Base-by-base conservation (phyloP, 2,113 vertebrate species). In the Ctenomys sociabilis region DNA sequence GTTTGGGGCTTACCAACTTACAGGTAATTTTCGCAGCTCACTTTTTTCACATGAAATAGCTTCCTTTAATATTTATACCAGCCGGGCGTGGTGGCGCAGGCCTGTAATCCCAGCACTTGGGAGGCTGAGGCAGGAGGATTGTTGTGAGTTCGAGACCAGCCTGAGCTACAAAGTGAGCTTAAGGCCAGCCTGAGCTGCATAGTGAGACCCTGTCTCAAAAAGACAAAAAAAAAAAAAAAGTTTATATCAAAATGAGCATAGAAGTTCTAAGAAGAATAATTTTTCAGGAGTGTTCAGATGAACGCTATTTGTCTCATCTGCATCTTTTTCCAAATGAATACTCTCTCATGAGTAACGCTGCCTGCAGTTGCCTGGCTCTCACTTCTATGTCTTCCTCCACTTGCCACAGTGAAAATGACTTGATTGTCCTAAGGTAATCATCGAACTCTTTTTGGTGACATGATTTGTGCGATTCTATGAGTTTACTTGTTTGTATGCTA, bases 371-470 rank as follows among this genome's bases (percentile, higher is more conserved):
- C 43, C 52, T 84, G 64, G 24, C 37, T 43, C 82, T 68, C 19
- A 52, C 52, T 84, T 59, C 5, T 7, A 66, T 87, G 93, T 88
- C 91, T 66, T 70, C 11, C 77, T 77, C 80, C 28, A 68, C 78
- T 64, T 80, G 70, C 68, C 85, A 43, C 30, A 70, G n/a, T 52
- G 70, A 95, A 68, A 96, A 78, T 63, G 61, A 16, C 63, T 93
- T 95, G 89, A 24, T 17, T 92, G 90, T 77, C 49, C 43, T 85
- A 68, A 28, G 85, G 17, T 90, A 26, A 43, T 92, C 87, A 96
- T 96, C 80, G 94, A 94, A 96, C n/a, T 70, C 21, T 86, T 94
- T 9, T 45, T 3, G 49, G 45, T 95, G 96, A n/a, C 70, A 96
- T 91, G 96, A 21, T 64, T 78, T 61, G 70, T 96, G 37, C 94